A percentile compares a stretch with the other conserved stretches of the same genome.
Conservation (phyloP, 2,888 invertebrate genomes). For the Artemia sp. region DNA sequence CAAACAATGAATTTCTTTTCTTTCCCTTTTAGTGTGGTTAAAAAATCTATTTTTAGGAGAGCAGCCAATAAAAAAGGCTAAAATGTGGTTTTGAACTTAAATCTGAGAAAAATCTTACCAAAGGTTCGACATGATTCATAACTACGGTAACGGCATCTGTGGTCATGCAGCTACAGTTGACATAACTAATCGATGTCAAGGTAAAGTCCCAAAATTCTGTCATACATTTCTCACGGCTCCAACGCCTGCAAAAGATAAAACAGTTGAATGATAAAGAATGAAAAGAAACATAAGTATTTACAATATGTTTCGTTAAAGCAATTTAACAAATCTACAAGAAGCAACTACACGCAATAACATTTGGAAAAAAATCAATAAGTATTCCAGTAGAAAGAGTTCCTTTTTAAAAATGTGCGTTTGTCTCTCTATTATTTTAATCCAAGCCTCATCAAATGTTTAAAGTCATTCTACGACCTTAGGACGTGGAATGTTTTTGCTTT, state of each 20-base stretch:
- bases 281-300: too few species aligned
- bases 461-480: too few species aligned
- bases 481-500: too few species aligned
- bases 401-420: too few species aligned
- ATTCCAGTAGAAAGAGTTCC: too few species aligned
- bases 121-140: conserved; percentile 22
- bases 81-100: neutral
- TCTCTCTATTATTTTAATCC: too few species aligned
- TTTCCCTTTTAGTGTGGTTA: neutral
- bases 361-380: too few species aligned
- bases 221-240: conserved; percentile 78
- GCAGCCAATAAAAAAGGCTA: neutral
- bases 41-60: neutral
- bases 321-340: too few species aligned
- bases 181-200: conserved; percentile 32
- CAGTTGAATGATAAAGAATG: too few species aligned
- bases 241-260: conserved; percentile 37
- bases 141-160: conserved; percentile 41
- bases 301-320: too few species aligned
- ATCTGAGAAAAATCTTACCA: conserved; percentile 16
- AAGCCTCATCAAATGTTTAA: too few species aligned
- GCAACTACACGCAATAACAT: too few species aligned
- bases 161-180: conserved; percentile 85
- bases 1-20: neutral
- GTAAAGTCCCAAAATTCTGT: conserved; percentile 41